These are phyloP conservation scores for Apamea epomidion DNA, from an alignment of 2,888 invertebrate genomes.

Conservation along the genomic window DNA sequence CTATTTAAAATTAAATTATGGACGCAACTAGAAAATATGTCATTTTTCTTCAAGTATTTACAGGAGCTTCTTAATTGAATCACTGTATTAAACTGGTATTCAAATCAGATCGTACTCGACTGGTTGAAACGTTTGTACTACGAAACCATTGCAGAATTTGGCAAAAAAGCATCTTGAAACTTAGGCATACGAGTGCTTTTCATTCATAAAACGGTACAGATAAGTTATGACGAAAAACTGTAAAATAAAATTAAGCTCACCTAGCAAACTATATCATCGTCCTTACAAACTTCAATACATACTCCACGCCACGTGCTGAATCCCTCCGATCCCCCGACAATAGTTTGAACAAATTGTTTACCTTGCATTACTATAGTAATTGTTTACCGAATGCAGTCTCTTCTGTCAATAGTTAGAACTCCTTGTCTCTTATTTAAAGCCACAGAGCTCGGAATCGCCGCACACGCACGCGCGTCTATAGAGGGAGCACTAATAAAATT, in stretches of 20 bases:
- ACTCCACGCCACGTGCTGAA: slow-evolving; percentile 34
- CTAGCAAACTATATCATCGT: neutral
- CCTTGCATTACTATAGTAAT: slow-evolving; percentile 54
- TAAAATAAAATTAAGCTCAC: neutral
- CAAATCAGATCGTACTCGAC: neutral
- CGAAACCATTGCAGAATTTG: neutral
- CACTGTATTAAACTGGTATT: neutral
- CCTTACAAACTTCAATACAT: slow-evolving; percentile 11
- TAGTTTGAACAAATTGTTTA: slow-evolving; percentile 66
- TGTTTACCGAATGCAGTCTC: slow-evolving; percentile 52
- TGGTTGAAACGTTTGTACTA: neutral
- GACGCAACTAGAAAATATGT: neutral
- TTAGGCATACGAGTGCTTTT: too few relatives aligned
- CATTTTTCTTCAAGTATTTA: too few relatives aligned
- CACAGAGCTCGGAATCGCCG: neutral
- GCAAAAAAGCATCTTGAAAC: neutral
- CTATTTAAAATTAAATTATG: neutral
- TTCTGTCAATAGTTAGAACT: slow-evolving; percentile 29
- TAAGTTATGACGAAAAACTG: neutral
- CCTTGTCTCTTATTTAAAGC: slow-evolving; percentile 7
- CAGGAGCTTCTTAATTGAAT: too few relatives aligned
- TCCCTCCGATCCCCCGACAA: slow-evolving; percentile 43
- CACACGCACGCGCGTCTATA: neutral
- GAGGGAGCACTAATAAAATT: neutral
- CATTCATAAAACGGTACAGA: neutral